phyloP scores from a whole-genome alignment of 2,888 invertebrate species.

The Caenorhabditis plicata region DNA sequence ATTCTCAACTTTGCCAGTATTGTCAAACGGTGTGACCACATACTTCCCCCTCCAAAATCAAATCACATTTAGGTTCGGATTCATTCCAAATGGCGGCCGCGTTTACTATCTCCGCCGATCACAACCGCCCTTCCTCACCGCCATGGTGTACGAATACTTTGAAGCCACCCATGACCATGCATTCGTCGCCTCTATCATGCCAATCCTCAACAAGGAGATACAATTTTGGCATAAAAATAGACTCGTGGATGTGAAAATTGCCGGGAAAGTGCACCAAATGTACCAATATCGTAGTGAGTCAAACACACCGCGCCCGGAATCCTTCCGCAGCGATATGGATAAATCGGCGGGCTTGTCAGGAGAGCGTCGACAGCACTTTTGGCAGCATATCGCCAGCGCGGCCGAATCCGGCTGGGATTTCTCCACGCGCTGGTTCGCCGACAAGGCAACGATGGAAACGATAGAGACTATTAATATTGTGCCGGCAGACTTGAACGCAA shows the following conservation, averaged over 20 bases:
- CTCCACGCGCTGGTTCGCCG: constrained; percentile 84
- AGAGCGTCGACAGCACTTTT: constrained; percentile 30
- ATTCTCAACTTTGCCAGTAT: constrained; percentile 81
- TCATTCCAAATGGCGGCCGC: constrained; percentile 84
- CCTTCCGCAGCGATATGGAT: constrained; percentile 72
- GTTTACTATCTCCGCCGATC: constrained; percentile 74
- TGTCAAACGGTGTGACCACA: constrained; percentile 73
- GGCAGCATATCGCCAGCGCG: constrained; percentile 43
- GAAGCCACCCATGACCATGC: constrained; percentile 75
- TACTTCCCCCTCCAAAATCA: background rate
- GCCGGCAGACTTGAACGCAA: constrained; percentile 81
- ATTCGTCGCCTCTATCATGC: constrained; percentile 70
- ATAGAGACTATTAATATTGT: constrained; percentile 73
- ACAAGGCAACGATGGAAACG: constrained; percentile 32
- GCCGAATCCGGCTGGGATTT: constrained; percentile 97
- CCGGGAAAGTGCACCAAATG: constrained; percentile 71
- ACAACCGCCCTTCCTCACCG: constrained; percentile 69
- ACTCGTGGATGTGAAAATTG: constrained; percentile 66
- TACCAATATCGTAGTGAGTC: constrained; percentile 72
- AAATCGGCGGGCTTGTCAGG: constrained; percentile 24
- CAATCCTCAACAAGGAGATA: constrained; percentile 65
- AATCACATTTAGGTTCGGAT: constrained; percentile 61
- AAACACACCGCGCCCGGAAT: constrained; percentile 76
- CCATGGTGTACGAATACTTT: constrained; percentile 80
- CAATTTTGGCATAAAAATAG: constrained; percentile 52